phyloP scores from a whole-genome alignment of 2,797 vertebrate species.

The Oreochromis mossambicus region DNA sequence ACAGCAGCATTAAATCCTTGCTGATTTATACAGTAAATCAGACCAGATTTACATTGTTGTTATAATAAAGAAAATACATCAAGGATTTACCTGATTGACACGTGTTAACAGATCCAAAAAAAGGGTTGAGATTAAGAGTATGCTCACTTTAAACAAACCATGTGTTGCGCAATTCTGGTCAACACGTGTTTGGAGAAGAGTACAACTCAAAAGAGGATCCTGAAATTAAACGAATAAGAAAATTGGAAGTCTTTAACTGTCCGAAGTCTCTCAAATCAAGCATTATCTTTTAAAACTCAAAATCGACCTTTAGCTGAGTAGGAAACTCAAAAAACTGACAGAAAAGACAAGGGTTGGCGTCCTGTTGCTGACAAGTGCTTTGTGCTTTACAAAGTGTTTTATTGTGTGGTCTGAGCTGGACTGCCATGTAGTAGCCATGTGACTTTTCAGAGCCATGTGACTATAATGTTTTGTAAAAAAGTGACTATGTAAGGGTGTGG shows the following conservation, averaged over 20 bases:
- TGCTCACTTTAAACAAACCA: neutral
- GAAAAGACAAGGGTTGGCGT: neutral
- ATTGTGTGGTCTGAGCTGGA: neutral
- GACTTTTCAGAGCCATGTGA: neutral
- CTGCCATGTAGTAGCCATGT: neutral
- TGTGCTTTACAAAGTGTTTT: neutral
- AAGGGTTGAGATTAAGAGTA: neutral
- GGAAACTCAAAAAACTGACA: neutral
- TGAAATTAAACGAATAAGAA: neutral
- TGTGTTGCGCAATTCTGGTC: neutral
- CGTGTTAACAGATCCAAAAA: neutral
- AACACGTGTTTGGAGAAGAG: neutral
- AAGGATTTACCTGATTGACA: neutral
- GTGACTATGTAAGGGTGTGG: neutral
- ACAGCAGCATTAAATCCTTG: constrained; percentile 55
- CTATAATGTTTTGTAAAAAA: neutral
- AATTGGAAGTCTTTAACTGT: neutral
- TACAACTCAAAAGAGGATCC: neutral
- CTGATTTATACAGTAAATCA: constrained; percentile 21
- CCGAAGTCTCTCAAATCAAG: neutral
- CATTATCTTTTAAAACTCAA: neutral
- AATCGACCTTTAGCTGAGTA: neutral
- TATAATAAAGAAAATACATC: neutral
- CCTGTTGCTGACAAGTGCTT: neutral
- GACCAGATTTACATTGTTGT: neutral